phyloP scores from a whole-genome alignment of 1,140 invertebrate species.

The Eupristina koningsbergeri region DNA sequence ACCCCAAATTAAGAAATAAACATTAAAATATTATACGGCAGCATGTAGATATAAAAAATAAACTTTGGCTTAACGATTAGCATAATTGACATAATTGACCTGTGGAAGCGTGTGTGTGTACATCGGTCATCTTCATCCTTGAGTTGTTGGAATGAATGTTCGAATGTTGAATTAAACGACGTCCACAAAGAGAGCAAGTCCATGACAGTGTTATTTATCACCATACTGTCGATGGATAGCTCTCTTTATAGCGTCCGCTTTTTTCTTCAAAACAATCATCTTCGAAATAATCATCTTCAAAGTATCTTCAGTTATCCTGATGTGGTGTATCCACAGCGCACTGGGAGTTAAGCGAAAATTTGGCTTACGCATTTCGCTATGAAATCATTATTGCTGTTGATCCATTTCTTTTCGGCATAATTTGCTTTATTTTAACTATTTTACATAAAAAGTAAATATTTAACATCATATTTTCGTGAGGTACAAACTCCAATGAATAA shows the following conservation, averaged over 20 bases:
- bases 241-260: constrained; percentile 78
- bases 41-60: no score
- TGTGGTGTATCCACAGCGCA: no score
- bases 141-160: background rate
- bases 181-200: constrained; percentile 81
- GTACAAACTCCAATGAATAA: background rate
- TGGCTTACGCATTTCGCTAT: no score
- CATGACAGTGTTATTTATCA: constrained; percentile 77
- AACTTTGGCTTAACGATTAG: no score
- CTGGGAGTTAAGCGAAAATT: no score
- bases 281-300: no score
- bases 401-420: background rate
- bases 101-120: no score
- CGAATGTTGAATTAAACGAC: constrained; percentile 69
- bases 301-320: no score
- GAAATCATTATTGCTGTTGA: no score
- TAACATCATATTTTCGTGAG: background rate
- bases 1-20: no score
- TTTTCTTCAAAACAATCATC: constrained; percentile 29
- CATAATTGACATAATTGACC: no score
- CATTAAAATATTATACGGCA: no score
- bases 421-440: background rate
- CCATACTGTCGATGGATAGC: constrained; percentile 82
- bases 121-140: background rate
- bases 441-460: background rate